Base-by-base conservation (phyloP, 2,888 invertebrate genomes). In the Amiota minor region DNA sequence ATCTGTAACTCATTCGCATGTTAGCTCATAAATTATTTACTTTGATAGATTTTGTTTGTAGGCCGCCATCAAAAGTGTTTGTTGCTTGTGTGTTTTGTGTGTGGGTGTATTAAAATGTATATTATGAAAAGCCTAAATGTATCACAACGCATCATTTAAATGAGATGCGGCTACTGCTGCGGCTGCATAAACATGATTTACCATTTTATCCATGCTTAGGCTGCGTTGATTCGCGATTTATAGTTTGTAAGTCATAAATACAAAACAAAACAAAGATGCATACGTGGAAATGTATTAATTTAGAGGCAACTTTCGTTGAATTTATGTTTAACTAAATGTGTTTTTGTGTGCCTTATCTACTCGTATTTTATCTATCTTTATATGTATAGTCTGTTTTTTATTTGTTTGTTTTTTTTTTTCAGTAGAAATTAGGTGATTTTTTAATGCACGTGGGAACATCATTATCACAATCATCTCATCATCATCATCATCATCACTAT, bases 371-470 rank as follows among this genome's bases (percentile, higher is more conserved):
- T 53, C n/a, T 53, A 4, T 12, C 53, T 53, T n/a, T n/a, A 59
- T 16, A 59, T 55, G 56, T 16, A 14, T 3, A n/a, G 9, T 45
- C 47, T 16, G 56, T 70, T 47, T 18, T 59, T n/a, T 59, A 56
- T 56, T 35, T 53, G 50, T 4, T 18, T 55, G 11, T 45, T 50
- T 46, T 50, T 72, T 71, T 35, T 71, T 72, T 65, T 74, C 73
- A 74, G 76, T 72, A 75, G 53, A 68, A 81, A 79, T 76, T 78
- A 75, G 81, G 76, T 77, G 74, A 84, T 77, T 78, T 73, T 74
- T 71, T 71, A 72, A 75, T 75, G 72, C 81, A 81, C 83, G 83
- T 83, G 83, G 81, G 81, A 83, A 75, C 59, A 18, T 16, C 18
- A 59, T n/a, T n/a, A n/a, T 50, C 53, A 50, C 11, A n/a, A 50